Evolutionary conservation across 1,140 invertebrate species (phyloP), one percentile per base, ranked within the genome.

Genomic region (Kradibia gibbosae): DNA sequence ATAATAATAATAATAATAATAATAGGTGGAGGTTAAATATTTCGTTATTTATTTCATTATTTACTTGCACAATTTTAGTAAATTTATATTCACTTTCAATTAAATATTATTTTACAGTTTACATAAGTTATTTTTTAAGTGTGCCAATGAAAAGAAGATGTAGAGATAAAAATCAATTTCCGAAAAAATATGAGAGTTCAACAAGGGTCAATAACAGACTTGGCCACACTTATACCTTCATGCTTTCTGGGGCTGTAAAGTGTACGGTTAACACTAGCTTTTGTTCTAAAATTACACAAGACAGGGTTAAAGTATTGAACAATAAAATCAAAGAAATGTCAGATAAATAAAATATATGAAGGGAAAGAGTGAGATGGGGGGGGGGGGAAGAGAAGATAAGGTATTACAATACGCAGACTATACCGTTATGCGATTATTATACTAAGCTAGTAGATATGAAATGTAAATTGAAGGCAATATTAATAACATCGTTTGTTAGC

Each of bases 401-500:
- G 85, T 81, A 85, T 86, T 86, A 87, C 85, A 86, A 88, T 88
- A 89, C 86, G 84, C 82, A 78, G 82, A 39, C 80, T 80, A 78
- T 89, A 88, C 89, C 89, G 89, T 90, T 90, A 90, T 84, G 83
- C 86, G 86, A 89, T 90, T 90, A 87, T 87, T 89, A 89, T 89
- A 86, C 89, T 85, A 83, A 82, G 85, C 85, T 80, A 85, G 83
- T 83, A 48, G 39, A 83, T 79, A 82, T 85, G 83, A 84, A 89
- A 89, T 89, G 88, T 88, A 87, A 87, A 88, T 89, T 88, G 88
- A 87, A 89, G 86, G 82, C 84, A 78, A 85, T 80, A 80, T 80
- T 83, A 85, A 84, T 84, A 85, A 83, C 82, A 84, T 85, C 85
- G 85, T 86, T 78, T 83, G 81, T 62, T 78, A 80, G 62, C 81